Base-by-base conservation (phyloP, 2,113 vertebrate species). In the Cochlearius cochlearius region DNA sequence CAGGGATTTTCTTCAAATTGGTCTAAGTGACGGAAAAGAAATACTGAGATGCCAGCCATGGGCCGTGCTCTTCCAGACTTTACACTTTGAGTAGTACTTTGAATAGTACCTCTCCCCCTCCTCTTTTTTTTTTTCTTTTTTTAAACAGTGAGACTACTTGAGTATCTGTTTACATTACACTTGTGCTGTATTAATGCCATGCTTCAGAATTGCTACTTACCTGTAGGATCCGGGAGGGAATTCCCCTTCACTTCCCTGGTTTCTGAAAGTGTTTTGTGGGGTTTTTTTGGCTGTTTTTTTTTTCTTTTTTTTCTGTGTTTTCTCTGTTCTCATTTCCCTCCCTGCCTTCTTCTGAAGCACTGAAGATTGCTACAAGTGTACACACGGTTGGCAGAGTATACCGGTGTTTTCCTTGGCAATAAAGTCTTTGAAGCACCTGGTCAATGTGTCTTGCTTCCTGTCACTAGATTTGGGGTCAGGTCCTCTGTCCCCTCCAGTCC, bases 1-100 rank as follows among this genome's bases (percentile, higher is more conserved):
- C 94, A 89, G 93, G 90, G 94, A 77, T 95, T 96, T 95, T 94
- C 94, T 97, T 94, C 94, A 81, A 96, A 89, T 92, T 92, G 88
- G 59, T 81, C 47, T 66, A 56, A 94, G 84, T 74, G 63, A 69
- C 69, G 77, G 84, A 95, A 94, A 94, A 96, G 92, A 94, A 98
- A 88, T 93, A 92, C 77, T 45, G 32, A 97, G 83, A 60, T 83
- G 93, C 97, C 85, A 95, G 82, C 73, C 84, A 21, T 62, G 75
- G 85, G 82, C 92, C 1, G 5, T 84, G 83, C 76, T 90, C 75
- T 97, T 96, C 88, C 91, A 97, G 88, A 85, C 91, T 89, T 95
- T 77, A 39, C 78, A 84, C 78, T 93, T 80, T 72, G 77, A 87
- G 80, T 78, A 39, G 53, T 64, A 85, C 73, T 95, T 79, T 94